Evolutionary conservation across 2,888 invertebrate genomes (phyloP), one percentile per base, ranked within the genome.

Genomic region (Epistrophe grossulariae): DNA sequence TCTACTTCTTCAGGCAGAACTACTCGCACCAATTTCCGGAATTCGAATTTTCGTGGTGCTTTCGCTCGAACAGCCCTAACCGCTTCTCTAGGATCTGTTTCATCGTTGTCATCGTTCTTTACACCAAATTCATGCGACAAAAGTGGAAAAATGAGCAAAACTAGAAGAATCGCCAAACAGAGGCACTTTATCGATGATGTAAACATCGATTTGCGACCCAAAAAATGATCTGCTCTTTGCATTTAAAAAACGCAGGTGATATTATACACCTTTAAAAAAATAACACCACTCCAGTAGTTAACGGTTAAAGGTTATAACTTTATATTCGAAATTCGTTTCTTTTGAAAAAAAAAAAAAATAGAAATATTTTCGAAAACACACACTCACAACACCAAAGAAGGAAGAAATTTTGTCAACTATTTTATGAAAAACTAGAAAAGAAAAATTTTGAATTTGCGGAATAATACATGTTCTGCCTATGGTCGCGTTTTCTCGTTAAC

Each of bases 1-100:
- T 84, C 88, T 19, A 89, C 89, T 1, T 90, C 90, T 28, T 90
- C 89, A 17, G 89, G 88, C 6, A 89, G 76, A 52, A 89, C 89
- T 72, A 91, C 77, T 66, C 91, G 91, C 78, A 90, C 90, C 60
- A 92, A 90, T 90, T 91, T 91, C 81, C 90, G 91, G 89, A 92
- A 92, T 88, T 91, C 91, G 66, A 91, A 91, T 88, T 91, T 91
- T 13, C 60, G 13, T 13, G 64, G 66, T 13, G 72, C 11, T 38
- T 76, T 87, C 43, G 64, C 35, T 31, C 76, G 71, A 43, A 87
- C 76, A 55, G 70, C 59, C 9, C 79, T 79, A 40, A 57, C 48
- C 15, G 35, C 28, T 7, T 59, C 80, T 48, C 43, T 62, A 28
- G 76, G 45, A 50, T 19, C 38, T 13, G 28, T 15, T 9, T 68